These are phyloP conservation scores for Pararge aegeria DNA, from an alignment of 1,140 invertebrate species.

Conservation along the genomic window DNA sequence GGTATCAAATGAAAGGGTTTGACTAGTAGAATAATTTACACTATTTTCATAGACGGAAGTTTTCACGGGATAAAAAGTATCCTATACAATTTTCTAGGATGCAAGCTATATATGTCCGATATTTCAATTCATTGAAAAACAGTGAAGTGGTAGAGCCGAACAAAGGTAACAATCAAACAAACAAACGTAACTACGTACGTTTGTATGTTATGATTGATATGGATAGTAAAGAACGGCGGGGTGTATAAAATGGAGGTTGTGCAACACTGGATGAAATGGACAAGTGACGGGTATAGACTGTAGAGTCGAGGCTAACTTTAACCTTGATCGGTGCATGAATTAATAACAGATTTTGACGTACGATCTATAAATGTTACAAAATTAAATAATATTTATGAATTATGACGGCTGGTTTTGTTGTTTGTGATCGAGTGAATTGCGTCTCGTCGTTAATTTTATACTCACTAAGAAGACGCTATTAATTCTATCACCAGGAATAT, in stretches of 20 bases:
- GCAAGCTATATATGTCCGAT: too few species aligned
- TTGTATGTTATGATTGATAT: too few species aligned
- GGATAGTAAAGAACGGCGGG: not conserved
- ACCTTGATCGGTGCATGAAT: constrained; percentile 24
- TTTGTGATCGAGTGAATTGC: constrained; percentile 5
- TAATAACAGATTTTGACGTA: constrained; percentile 18
- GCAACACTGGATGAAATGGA: constrained; percentile 24
- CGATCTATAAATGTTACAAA: constrained; percentile 3
- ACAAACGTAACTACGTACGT: too few species aligned
- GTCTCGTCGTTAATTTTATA: constrained; percentile 1
- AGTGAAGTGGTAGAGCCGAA: too few species aligned
- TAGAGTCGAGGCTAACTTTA: constrained; percentile 21
- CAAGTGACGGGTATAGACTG: constrained; percentile 22
- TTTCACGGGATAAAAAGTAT: too few species aligned
- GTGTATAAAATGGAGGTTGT: constrained; percentile 19
- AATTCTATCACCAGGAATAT: too few species aligned
- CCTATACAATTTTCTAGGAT: too few species aligned
- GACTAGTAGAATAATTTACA: too few species aligned
- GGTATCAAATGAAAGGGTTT: too few species aligned
- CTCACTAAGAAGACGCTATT: not conserved
- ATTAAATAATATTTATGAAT: constrained; percentile 1
- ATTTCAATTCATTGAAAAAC: too few species aligned
- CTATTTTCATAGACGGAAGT: too few species aligned
- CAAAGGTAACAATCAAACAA: too few species aligned
- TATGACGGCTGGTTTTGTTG: not conserved